Conservation (phyloP, 2,888 invertebrate species). For the Eugnorisma glareosa region DNA sequence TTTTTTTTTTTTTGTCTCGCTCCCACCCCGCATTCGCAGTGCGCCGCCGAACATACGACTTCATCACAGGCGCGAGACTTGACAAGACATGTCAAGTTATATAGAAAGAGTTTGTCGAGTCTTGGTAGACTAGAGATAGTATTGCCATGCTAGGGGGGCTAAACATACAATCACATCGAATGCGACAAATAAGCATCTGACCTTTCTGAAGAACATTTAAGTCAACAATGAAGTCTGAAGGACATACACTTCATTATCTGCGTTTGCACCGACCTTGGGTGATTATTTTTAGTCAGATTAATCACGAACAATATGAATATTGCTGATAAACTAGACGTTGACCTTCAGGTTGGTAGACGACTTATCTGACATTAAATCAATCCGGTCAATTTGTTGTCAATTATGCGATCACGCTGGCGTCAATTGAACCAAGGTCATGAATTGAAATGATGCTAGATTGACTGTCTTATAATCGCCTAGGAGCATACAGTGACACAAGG, state of each 20-base stretch:
- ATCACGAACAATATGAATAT: neutral
- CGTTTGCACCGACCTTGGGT: neutral
- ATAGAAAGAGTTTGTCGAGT: too few relatives aligned
- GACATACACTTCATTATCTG: conserved; percentile 8
- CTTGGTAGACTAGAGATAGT: too few relatives aligned
- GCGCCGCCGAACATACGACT: too few relatives aligned
- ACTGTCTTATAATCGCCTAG: too few relatives aligned
- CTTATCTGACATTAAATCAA: neutral
- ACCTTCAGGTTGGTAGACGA: neutral
- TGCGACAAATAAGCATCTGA: neutral
- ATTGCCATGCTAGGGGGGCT: too few relatives aligned
- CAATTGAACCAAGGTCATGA: conserved; percentile 1
- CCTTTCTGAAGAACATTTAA: too few relatives aligned
- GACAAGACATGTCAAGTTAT: too few relatives aligned
- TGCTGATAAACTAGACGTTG: neutral
- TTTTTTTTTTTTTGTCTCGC: too few relatives aligned
- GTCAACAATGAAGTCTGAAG: neutral
- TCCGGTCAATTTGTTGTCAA: neutral
- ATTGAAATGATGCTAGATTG: neutral
- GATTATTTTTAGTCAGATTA: neutral
- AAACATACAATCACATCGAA: neutral
- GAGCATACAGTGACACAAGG: neutral
- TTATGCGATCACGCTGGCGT: neutral
- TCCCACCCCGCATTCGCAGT: too few relatives aligned
- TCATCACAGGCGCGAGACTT: too few relatives aligned